Evolutionary conservation across 2,888 invertebrate species (phyloP).

Genomic region (Orchesellides sinensis): DNA sequence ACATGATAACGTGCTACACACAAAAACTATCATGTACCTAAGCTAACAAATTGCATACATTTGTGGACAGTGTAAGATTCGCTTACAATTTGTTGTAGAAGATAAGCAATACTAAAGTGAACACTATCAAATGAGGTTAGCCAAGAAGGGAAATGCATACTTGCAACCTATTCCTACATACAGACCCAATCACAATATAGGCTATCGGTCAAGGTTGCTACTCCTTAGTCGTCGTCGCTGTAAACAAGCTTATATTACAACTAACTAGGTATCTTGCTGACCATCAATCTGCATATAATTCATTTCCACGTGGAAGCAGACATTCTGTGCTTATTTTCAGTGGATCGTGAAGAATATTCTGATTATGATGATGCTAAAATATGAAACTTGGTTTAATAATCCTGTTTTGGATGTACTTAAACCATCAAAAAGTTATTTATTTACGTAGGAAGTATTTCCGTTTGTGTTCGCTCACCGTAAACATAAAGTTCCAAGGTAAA

Average conservation of each 20-base stretch:
- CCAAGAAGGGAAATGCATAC: slow-evolving; percentile 55
- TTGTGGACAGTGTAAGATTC: too few relatives aligned
- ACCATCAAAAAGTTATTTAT: too few relatives aligned
- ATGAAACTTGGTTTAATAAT: slow-evolving; percentile 35
- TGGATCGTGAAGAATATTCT: neutral
- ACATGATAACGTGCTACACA: too few relatives aligned
- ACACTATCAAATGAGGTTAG: slow-evolving; percentile 32
- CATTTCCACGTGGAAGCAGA: slow-evolving; percentile 64
- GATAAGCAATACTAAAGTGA: too few relatives aligned
- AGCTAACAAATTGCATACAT: too few relatives aligned
- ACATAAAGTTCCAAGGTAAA: slow-evolving; percentile 88
- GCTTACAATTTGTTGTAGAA: too few relatives aligned
- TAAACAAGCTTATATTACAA: slow-evolving; percentile 1
- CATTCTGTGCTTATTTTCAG: neutral
- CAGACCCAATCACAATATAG: slow-evolving; percentile 49
- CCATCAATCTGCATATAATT: neutral
- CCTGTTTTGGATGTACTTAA: too few relatives aligned
- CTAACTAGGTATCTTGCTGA: neutral
- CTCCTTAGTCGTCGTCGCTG: slow-evolving; percentile 33
- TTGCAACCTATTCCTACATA: neutral
- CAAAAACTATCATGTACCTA: too few relatives aligned
- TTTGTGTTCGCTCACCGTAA: slow-evolving; percentile 77
- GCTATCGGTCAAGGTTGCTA: slow-evolving; percentile 61
- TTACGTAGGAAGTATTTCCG: neutral
- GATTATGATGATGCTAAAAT: neutral